Percentiles rank a stretch among this genome's conserved stretches.
phyloP scores from a whole-genome alignment of 2,113 vertebrate species.

The Spilogale gracilis region DNA sequence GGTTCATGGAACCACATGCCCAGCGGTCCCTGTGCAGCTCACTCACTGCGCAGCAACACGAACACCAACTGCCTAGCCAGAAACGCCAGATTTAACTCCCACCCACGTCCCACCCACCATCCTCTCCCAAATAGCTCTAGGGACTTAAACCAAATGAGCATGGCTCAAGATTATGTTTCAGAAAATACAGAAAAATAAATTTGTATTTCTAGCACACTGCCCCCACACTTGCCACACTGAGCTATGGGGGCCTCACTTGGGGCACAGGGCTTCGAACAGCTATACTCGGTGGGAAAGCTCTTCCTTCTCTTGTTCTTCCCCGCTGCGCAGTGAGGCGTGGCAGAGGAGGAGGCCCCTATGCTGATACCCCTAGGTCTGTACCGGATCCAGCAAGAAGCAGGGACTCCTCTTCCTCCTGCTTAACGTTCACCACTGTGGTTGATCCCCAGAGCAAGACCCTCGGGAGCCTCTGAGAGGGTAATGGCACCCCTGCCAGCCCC shows the following conservation, averaged over 20 bases:
- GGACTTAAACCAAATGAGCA: constrained; percentile 62
- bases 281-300: not conserved
- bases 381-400: not conserved
- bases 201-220: constrained; percentile 49
- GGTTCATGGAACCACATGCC: fast-evolving
- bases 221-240: constrained; percentile 51
- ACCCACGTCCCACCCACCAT: constrained; percentile 72
- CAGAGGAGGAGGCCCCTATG: not conserved
- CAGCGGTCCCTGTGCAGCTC: not conserved
- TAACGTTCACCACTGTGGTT: fast-evolving
- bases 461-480: not conserved
- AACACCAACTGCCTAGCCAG: constrained; percentile 65
- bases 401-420: not conserved
- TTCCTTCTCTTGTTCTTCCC: not conserved
- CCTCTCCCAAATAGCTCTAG: constrained; percentile 78
- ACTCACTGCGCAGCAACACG: not conserved
- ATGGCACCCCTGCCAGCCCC: not conserved
- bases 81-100: constrained; percentile 74
- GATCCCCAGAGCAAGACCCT: not conserved
- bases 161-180: constrained; percentile 55
- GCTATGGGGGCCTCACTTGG: not conserved
- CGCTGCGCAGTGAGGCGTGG: not conserved
- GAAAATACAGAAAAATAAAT: constrained; percentile 69
- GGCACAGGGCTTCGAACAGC: not conserved
- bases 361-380: not conserved